Conservation (phyloP, 2,113 vertebrate genomes). For the Quiscalus mexicanus region DNA sequence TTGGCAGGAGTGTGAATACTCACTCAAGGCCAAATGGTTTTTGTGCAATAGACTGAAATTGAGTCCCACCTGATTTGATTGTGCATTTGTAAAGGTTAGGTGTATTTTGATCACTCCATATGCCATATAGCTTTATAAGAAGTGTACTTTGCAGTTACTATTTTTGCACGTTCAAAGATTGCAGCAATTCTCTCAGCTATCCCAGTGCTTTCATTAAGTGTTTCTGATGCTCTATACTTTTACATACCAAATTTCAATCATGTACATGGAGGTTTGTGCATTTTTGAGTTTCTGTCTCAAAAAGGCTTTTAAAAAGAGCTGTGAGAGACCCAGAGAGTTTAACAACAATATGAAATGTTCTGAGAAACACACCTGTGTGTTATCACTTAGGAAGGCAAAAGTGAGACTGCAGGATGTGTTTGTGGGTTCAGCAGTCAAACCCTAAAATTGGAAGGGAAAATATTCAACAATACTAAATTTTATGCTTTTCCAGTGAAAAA, state of each 20-base stretch:
- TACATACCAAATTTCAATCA: not conserved
- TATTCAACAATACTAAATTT: not conserved
- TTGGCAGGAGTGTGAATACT: not conserved
- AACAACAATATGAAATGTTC: not conserved
- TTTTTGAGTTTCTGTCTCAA: not conserved
- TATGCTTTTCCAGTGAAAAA: not conserved
- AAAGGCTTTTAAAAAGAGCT: not conserved
- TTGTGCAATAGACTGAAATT: not conserved
- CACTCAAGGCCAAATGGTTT: not conserved
- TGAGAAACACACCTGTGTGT: not conserved
- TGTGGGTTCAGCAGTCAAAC: not conserved
- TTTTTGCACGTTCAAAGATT: not conserved
- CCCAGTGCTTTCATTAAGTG: not conserved
- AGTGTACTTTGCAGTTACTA: not conserved
- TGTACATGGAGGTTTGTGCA: not conserved
- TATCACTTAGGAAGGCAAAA: not conserved
- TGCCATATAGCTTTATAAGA: not conserved
- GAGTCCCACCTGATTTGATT: not conserved
- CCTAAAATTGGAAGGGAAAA: not conserved
- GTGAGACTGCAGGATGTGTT: not conserved
- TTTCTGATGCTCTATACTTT: not conserved
- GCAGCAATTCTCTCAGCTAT: not conserved
- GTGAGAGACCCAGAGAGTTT: rapidly evolving
- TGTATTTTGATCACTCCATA: not conserved
- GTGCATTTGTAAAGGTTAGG: not conserved